Conservation (phyloP, 2,113 vertebrate genomes). For the Corythaeola cristata region DNA sequence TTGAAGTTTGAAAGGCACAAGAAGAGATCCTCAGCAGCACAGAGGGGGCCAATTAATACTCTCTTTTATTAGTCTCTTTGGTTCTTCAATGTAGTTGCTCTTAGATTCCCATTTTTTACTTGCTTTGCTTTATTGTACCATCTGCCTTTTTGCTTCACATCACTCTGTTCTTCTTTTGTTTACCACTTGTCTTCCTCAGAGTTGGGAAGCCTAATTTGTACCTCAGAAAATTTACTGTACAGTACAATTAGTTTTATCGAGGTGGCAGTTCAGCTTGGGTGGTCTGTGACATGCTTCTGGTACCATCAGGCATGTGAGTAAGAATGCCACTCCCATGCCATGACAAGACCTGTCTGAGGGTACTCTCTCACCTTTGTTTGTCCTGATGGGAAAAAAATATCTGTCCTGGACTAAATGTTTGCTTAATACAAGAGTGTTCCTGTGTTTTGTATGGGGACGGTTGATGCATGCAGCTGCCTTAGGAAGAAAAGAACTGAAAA, state of each 20-base stretch:
- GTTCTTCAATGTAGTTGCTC: not conserved
- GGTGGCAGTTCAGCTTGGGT: not conserved
- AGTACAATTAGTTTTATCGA: not conserved
- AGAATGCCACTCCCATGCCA: not conserved
- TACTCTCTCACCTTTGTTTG: not conserved
- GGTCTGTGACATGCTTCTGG: not conserved
- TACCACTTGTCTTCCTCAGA: not conserved
- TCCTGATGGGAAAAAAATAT: not conserved
- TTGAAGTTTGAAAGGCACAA: not conserved
- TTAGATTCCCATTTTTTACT: not conserved
- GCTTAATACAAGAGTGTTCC: not conserved
- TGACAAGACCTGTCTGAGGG: not conserved
- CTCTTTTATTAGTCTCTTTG: not conserved
- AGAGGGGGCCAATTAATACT: not conserved
- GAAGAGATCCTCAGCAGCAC: not conserved
- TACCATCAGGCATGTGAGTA: not conserved
- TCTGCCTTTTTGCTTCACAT: not conserved
- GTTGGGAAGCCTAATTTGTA: not conserved
- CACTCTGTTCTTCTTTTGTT: not conserved
- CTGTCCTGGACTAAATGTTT: not conserved
- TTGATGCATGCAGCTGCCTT: not conserved
- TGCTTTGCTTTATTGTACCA: not conserved
- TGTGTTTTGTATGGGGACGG: not conserved
- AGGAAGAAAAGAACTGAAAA: not conserved
- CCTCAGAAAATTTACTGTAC: not conserved